These are phyloP conservation scores for Anthonomus grandis DNA, from an alignment of 1,140 invertebrate species.

Conservation along the genomic window DNA sequence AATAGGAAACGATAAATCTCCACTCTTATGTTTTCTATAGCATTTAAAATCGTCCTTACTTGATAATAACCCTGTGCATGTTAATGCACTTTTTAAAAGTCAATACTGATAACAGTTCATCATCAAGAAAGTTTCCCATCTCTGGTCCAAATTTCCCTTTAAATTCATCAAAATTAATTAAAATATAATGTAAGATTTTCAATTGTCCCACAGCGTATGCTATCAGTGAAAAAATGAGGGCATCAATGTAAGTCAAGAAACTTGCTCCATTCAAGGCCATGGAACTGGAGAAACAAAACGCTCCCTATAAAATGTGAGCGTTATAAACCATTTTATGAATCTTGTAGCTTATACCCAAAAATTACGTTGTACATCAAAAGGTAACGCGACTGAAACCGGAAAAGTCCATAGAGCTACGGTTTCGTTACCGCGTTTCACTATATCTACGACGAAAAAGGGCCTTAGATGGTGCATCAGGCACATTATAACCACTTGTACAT, in stretches of 20 bases:
- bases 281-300: not conserved
- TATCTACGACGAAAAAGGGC: not conserved
- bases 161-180: conserved; percentile 6
- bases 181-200: not conserved
- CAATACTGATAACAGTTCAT: not conserved
- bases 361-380: conserved; percentile 1
- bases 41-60: too few relatives aligned
- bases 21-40: too few relatives aligned
- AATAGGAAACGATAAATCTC: too few relatives aligned
- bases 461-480: not conserved
- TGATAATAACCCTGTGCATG: not conserved
- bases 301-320: not conserved
- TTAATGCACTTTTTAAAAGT: conserved; percentile 1
- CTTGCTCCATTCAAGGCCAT: not conserved
- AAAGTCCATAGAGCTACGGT: not conserved
- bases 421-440: not conserved
- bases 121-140: not conserved
- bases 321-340: not conserved
- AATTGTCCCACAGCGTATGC: conserved; percentile 1
- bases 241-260: not conserved
- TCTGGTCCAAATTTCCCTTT: not conserved
- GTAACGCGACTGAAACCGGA: not conserved
- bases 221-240: not conserved
- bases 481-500: not conserved
- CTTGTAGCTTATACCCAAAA: not conserved